Evolutionary conservation across 2,113 vertebrate genomes (phyloP).

Genomic region (Spizaetus ornatus): DNA sequence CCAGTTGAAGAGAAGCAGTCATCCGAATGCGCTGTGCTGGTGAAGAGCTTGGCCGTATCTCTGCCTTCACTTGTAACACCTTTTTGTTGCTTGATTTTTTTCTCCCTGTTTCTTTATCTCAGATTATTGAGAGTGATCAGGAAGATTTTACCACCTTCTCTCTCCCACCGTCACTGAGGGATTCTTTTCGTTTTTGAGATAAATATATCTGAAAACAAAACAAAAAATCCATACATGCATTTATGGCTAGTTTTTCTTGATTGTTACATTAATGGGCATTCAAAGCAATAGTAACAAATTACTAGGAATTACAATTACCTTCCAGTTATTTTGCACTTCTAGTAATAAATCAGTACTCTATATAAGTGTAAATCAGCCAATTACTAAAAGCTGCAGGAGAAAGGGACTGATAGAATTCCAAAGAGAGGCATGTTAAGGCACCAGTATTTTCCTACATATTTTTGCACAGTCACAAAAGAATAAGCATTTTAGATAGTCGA

Average conservation of each 20-base stretch:
- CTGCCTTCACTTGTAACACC: neutral
- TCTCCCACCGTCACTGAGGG: neutral
- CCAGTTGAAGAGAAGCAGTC: neutral
- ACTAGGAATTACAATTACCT: neutral
- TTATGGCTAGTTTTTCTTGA: neutral
- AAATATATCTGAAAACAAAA: neutral
- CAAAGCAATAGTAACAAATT: neutral
- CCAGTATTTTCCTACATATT: neutral
- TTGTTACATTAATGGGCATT: neutral
- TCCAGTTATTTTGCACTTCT: neutral
- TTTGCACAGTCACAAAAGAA: neutral
- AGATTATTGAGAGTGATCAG: neutral
- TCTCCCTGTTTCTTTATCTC: neutral
- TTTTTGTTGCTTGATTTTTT: neutral
- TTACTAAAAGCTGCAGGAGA: neutral
- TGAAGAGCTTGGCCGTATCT: neutral
- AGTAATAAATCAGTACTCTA: neutral
- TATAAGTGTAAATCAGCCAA: neutral
- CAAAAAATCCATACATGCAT: neutral
- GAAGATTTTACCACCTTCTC: neutral
- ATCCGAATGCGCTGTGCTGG: neutral
- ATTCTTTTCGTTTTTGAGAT: neutral
- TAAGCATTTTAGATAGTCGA: neutral
- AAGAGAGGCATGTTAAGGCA: neutral
- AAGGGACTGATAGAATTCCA: neutral